These are phyloP conservation scores for Leptinotarsa peninsularis DNA, from an alignment of 2,888 invertebrate species.

Conservation along the genomic window DNA sequence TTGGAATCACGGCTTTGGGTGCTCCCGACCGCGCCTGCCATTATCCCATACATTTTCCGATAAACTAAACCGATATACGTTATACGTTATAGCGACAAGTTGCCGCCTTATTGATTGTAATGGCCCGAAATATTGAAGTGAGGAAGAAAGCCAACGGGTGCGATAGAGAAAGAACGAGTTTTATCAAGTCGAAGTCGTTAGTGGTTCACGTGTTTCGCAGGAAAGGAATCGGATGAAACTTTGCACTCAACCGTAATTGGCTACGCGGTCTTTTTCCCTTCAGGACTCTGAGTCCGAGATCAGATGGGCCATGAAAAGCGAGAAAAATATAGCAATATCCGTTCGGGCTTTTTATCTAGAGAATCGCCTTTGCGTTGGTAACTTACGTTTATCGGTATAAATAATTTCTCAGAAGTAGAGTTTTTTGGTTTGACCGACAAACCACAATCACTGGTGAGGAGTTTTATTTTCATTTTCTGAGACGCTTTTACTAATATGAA, in stretches of 20 bases:
- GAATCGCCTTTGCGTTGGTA: conserved; percentile 43
- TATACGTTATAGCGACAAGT: conserved; percentile 39
- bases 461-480: no score
- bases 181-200: conserved; percentile 44
- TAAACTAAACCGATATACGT: conserved; percentile 42
- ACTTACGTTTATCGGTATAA: conserved; percentile 42
- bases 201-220: conserved; percentile 47
- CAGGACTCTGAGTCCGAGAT: conserved; percentile 43
- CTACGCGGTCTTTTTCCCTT: conserved; percentile 40
- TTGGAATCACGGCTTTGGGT: conserved; percentile 14
- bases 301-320: conserved; percentile 53
- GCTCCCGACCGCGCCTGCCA: conserved; percentile 25
- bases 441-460: background rate
- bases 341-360: conserved; percentile 45
- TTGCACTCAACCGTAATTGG: conserved; percentile 53
- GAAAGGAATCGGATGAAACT: conserved; percentile 49
- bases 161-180: conserved; percentile 26
- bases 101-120: conserved; percentile 46
- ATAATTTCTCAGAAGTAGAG: conserved; percentile 35
- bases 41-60: conserved; percentile 39
- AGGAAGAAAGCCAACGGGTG: background rate
- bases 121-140: conserved; percentile 39
- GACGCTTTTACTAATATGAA: no score
- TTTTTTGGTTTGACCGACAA: conserved; percentile 12
- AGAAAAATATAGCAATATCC: conserved; percentile 57